Evolutionary conservation across 2,113 vertebrate species (phyloP), one percentile per base, ranked within the genome.

Genomic region (Pogona vitticeps): DNA sequence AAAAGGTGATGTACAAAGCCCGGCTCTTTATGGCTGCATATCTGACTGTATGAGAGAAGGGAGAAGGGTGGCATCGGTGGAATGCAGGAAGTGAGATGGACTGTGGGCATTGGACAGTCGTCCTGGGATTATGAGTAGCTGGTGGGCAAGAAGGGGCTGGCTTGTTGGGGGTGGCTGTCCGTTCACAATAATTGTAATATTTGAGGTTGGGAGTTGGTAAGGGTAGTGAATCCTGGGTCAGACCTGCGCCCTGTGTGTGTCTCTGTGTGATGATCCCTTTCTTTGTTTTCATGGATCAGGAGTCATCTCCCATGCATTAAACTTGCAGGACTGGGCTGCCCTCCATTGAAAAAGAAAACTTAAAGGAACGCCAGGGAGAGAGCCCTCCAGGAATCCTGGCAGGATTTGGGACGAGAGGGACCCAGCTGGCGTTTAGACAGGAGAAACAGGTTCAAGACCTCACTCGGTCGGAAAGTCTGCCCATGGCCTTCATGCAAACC

Each of bases 1-100:
- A 80, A 91, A 87, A 94, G 94, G 93, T 93, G 88, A 94, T 5
- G n/a, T 70, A 56, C 31, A 13, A 72, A 10, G 17, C 18, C 15
- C 40, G 15, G 36, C 17, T n/a, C 0, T 65, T 65, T 72, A 61
- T 52, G 20, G 28, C 3, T 38, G 21, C 7, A 13, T 36, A 21
- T 5, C 21, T 52, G 73, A 17, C 28, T 31, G 18, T 33, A 21
- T 56, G n/a, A 10, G 9, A 20, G 52, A 33, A 23, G 12, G 4
- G 21, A 20, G 33, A 10, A 23, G 31, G 9, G 8, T 75, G n/a
- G 14, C 18, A 3, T 5, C n/a, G 52, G 56, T 10, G 58, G 58
- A 59, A n/a, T n/a, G n/a, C n/a, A n/a, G n/a, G n/a, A n/a, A n/a
- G n/a, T n/a, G n/a, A n/a, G n/a, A n/a, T n/a, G n/a, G n/a, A n/a